phyloP scores from a whole-genome alignment of 1,140 invertebrate genomes.

The Drosophila insularis region DNA sequence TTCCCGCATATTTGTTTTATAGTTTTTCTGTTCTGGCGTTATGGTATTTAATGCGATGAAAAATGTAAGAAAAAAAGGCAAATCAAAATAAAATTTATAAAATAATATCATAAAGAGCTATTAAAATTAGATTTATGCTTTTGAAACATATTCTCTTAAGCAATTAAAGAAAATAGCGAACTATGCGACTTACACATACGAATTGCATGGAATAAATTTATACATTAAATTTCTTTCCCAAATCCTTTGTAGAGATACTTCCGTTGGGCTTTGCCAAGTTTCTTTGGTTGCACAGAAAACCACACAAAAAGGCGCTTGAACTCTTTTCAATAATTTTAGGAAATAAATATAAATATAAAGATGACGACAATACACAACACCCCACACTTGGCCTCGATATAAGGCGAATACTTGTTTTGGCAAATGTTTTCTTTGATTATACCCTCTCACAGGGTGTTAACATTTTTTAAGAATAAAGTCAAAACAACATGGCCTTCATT shows the following conservation, averaged over 20 bases:
- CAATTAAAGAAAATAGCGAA: slow-evolving; percentile 45
- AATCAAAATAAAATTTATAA: not conserved
- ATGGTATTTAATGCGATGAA: slow-evolving; percentile 7
- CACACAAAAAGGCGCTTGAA: slow-evolving; percentile 55
- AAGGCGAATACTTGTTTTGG: slow-evolving; percentile 30
- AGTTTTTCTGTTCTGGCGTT: slow-evolving; percentile 10
- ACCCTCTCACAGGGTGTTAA: not conserved
- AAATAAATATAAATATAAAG: slow-evolving; percentile 67
- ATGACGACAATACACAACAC: slow-evolving; percentile 40
- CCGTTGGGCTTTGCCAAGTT: slow-evolving; percentile 56
- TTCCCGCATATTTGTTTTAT: not conserved
- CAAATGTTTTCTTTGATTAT: slow-evolving; percentile 46
- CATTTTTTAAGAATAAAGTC: not conserved
- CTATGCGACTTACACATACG: slow-evolving; percentile 20
- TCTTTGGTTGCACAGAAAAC: slow-evolving; percentile 1
- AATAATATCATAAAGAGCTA: slow-evolving; percentile 13
- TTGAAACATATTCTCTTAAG: slow-evolving; percentile 9
- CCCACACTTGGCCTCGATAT: slow-evolving; percentile 54
- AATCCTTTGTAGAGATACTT: slow-evolving; percentile 46
- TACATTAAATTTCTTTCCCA: slow-evolving; percentile 33
- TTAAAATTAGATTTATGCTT: slow-evolving; percentile 30
- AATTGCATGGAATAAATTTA: slow-evolving; percentile 12
- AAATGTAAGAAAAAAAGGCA: not conserved
- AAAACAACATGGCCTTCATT: no score
- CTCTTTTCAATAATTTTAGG: slow-evolving; percentile 71